These are phyloP conservation scores for Zhuqinia jingwanae DNA, from an alignment of 2,888 invertebrate genomes.

Conservation along the genomic window DNA sequence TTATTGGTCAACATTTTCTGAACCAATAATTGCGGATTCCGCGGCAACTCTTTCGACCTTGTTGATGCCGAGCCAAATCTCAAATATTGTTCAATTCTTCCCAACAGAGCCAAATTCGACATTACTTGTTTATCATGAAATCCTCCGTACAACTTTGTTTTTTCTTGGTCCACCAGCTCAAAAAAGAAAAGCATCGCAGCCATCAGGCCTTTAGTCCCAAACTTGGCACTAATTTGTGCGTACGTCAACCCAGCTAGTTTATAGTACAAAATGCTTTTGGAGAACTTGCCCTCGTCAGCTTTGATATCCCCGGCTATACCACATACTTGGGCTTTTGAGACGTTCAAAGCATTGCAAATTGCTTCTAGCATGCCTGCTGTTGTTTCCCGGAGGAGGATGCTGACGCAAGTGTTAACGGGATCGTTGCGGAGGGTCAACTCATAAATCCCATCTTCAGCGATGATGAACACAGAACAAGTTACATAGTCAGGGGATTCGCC, in stretches of 20 bases:
- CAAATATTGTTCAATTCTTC: constrained; percentile 77
- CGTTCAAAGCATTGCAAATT: constrained; percentile 77
- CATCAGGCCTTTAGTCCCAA: constrained; percentile 78
- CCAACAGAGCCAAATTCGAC: constrained; percentile 76
- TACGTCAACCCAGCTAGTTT: constrained; percentile 78
- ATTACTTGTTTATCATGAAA: constrained; percentile 75
- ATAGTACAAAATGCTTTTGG: constrained; percentile 78
- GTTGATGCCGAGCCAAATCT: constrained; percentile 70
- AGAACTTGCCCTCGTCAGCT: constrained; percentile 78
- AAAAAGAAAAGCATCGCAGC: constrained; percentile 79
- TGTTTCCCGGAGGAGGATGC: constrained; percentile 75
- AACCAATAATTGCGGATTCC: constrained; percentile 73
- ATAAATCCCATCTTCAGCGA: constrained; percentile 73
- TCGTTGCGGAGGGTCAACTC: constrained; percentile 62
- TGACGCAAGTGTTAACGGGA: constrained; percentile 76
- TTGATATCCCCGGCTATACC: constrained; percentile 77
- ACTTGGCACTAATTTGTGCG: constrained; percentile 78
- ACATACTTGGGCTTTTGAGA: constrained; percentile 76
- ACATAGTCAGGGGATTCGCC: constrained; percentile 66
- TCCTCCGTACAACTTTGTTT: constrained; percentile 76
- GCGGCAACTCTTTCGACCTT: constrained; percentile 58
- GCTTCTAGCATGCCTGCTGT: constrained; percentile 75
- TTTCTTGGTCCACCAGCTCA: constrained; percentile 78
- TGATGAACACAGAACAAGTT: constrained; percentile 77
- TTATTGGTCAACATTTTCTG: constrained; percentile 75